Evolutionary conservation across 1,140 invertebrate species (phyloP), one percentile per base, ranked within the genome.

Genomic region (Bicyclus anynana): DNA sequence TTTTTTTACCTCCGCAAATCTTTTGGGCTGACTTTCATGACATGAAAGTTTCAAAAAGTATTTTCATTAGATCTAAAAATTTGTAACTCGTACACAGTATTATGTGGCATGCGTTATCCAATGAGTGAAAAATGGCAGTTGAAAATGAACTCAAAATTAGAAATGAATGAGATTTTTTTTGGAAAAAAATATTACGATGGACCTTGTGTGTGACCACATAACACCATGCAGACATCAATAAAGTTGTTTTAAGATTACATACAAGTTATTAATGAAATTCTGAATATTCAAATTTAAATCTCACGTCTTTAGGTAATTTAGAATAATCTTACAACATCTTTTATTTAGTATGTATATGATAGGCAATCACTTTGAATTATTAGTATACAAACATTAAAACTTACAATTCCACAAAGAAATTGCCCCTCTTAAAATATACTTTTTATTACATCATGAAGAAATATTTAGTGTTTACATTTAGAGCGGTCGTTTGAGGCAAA

Each of bases 1-100:
- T 40, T 35, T 42, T 53, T 50, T 77, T 78, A 74, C 68, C 72
- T 80, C 67, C 63, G 72, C 78, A 81, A 82, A 65, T 62, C 56
- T 68, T 83, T 84, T 76, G 73, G 62, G 68, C 77, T 74, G 76
- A 78, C 82, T 86, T 86, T 72, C 48, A 77, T 84, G 77, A 80
- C 70, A 86, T 84, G 77, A 80, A 69, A 86, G 72, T 62, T 61
- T 72, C 48, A 78, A 66, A 76, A 72, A 59, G 21, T n/a, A n/a
- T n/a, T 38, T 69, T 76, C 69, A 74, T 59, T 71, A 71, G 51
- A 65, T 16, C 12, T 16, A 26, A 47, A 26, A 5, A 44, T 47
- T 17, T 47, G 7, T 33, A 33, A 23, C 58, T 65, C 55, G 67
- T 71, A 74, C 81, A 85, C 75, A 84, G 83, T 80, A 78, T 81